Base-by-base conservation (phyloP, 2,888 invertebrate genomes). In the Cheilosia vernalis region DNA sequence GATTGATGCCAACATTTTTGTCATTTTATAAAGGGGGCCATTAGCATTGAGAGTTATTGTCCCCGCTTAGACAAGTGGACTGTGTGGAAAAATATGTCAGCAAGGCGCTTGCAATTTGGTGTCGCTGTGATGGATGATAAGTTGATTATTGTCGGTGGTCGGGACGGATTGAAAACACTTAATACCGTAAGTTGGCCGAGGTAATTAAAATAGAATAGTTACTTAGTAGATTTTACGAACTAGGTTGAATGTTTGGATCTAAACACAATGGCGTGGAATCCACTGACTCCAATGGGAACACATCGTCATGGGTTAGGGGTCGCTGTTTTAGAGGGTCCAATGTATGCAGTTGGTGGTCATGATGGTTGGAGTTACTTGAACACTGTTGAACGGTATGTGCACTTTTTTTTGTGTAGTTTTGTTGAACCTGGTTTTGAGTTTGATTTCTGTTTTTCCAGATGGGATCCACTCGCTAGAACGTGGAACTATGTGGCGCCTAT, bases 341-440 rank as follows among this genome's bases (percentile, higher is more conserved):
- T 98, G 78, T 98, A 98, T 92, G 98, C 98, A 0, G 97, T 98
- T 3, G 98, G 98, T 1, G 98, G 98, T 0, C 98, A 98, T 90
- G 98, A 98, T 91, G 98, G 91, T 63, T 92, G 92, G 92, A 97
- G 97, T 89, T 98, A 98, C 91, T 93, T 98, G 55, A 98, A 97
- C 91, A 97, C 98, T 0, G 98, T 98, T 0, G 98, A 98, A 93
- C 93, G 95, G 92, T 93, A 88, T 70, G 58, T 42, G 5, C 40
- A 3, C 2, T 5, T 21, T 5, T 51, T 19, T 24, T 21, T n/a
- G 44, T 37, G 47, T 53, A 30, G 72, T 47, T 77, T 44, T 47
- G 61, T 19, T 15, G 24, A 2, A 17, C 42, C 24, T 53, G n/a
- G 60, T 49, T 21, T 30, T 42, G 33, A n/a, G 53, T 70, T 55